These are phyloP conservation scores for Amblyornis subalaris DNA, from an alignment of 2,113 vertebrate genomes.

Conservation along the genomic window DNA sequence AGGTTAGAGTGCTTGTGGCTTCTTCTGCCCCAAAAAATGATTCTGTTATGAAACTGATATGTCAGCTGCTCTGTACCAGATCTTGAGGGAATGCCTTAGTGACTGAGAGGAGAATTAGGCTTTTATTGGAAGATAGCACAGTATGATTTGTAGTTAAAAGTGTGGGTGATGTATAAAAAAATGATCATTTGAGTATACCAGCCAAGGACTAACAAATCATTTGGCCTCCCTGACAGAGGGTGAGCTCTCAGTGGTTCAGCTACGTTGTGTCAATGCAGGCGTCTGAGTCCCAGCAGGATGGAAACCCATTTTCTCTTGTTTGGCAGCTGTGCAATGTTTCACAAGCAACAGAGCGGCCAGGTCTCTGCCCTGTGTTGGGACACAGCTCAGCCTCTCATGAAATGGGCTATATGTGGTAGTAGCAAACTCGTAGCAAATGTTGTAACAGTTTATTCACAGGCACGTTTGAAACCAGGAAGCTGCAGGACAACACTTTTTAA, in stretches of 20 bases:
- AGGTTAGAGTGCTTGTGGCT: neutral
- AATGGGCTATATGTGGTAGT: neutral
- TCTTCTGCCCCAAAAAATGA: neutral
- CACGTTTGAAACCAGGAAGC: accelerated
- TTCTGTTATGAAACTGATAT: neutral
- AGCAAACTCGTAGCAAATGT: neutral
- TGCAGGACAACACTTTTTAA: neutral
- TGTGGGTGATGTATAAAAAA: neutral
- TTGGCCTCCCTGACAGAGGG: neutral
- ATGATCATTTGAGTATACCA: neutral
- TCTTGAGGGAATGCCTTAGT: neutral
- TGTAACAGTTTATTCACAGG: neutral
- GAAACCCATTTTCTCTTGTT: neutral
- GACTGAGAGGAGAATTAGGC: neutral
- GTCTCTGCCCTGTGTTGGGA: neutral
- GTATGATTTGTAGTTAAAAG: neutral
- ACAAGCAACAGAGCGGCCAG: accelerated
- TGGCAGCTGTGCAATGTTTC: neutral
- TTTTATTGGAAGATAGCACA: neutral
- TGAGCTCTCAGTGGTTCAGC: neutral
- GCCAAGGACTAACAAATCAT: neutral
- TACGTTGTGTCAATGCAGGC: accelerated
- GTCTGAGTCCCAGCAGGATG: neutral
- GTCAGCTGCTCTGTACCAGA: neutral
- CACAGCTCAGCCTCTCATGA: neutral